Percentiles rank a stretch among this genome's conserved stretches.
phyloP scores from a whole-genome alignment of 2,888 invertebrate genomes.

The Scelioninae gen. 1 region DNA sequence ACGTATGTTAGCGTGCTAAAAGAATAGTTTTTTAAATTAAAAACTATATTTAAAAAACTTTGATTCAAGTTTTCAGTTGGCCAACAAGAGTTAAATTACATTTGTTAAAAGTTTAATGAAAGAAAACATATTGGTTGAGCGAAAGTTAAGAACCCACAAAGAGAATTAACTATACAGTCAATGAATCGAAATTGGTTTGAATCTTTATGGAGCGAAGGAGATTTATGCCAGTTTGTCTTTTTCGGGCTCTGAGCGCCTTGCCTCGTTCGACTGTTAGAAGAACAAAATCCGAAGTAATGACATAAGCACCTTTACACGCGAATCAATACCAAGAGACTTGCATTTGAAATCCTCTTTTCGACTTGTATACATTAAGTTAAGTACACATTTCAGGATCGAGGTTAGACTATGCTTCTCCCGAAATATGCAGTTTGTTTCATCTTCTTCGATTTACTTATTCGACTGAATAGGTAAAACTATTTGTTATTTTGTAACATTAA shows the following conservation, averaged over 20 bases:
- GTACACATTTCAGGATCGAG: conserved; percentile 15
- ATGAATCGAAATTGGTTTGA: conserved; percentile 34
- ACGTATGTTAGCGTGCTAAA: no score
- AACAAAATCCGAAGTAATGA: conserved; percentile 51
- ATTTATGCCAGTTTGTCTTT: conserved; percentile 8
- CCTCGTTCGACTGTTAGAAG: conserved; percentile 17
- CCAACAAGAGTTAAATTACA: conserved; percentile 1
- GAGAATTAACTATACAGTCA: conserved; percentile 33
- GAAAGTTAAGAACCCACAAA: conserved; percentile 24
- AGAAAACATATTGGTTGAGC: conserved; percentile 12
- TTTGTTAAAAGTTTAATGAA: conserved; percentile 13
- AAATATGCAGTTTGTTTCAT: conserved; percentile 15
- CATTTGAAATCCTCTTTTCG: conserved; percentile 45
- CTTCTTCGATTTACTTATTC: not conserved
- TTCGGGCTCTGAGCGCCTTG: conserved; percentile 4
- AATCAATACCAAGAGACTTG: conserved; percentile 45
- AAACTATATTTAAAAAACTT: no score
- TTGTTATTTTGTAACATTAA: no score
- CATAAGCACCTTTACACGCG: conserved; percentile 50
- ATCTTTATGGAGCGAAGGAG: conserved; percentile 4
- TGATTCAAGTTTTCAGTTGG: not conserved
- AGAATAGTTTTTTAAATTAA: no score
- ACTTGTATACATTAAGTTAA: conserved; percentile 29
- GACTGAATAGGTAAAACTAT: no score
- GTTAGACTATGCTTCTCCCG: conserved; percentile 10